Evolutionary conservation across 2,113 vertebrate genomes (phyloP).

Genomic region (Pao palembangensis): DNA sequence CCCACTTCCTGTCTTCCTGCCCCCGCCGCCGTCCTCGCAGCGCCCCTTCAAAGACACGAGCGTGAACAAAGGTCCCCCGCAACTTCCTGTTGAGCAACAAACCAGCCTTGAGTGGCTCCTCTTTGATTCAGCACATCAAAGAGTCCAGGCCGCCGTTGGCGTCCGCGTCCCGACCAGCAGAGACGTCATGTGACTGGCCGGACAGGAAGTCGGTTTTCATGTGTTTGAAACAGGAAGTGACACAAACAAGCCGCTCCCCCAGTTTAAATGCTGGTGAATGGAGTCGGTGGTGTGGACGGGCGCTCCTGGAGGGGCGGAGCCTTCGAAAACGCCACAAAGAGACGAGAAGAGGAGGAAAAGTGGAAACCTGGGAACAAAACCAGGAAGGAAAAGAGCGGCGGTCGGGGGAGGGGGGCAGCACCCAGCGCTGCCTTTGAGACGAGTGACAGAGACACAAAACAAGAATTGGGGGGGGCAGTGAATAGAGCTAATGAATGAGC

Average conservation of each 20-base stretch:
- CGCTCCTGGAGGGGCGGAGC: constrained; percentile 58
- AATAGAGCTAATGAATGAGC: constrained; percentile 95
- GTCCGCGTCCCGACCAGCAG: too few relatives aligned
- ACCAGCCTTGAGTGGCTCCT: constrained; percentile 48
- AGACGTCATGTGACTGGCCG: too few relatives aligned
- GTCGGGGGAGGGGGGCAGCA: constrained; percentile 32
- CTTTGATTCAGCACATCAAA: constrained; percentile 64
- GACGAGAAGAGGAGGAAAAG: constrained; percentile 35
- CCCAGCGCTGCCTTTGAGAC: constrained; percentile 54
- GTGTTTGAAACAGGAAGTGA: not conserved
- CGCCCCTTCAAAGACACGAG: too few relatives aligned
- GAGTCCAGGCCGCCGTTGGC: not conserved
- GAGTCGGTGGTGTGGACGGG: constrained; percentile 75
- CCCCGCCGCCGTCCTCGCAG: too few relatives aligned
- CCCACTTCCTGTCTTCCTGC: constrained; percentile 59
- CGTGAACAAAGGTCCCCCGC: not conserved
- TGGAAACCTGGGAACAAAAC: constrained; percentile 75
- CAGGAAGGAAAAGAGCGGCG: constrained; percentile 53
- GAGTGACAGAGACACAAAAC: constrained; percentile 55
- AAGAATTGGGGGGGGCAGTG: constrained; percentile 81
- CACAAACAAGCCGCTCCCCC: constrained; percentile 14
- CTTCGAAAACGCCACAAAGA: constrained; percentile 68
- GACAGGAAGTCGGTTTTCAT: too few relatives aligned
- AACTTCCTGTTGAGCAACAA: constrained; percentile 35
- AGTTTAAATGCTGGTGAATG: constrained; percentile 71